Base-by-base conservation (phyloP, 2,113 vertebrate species). In the Actinemys pallida region DNA sequence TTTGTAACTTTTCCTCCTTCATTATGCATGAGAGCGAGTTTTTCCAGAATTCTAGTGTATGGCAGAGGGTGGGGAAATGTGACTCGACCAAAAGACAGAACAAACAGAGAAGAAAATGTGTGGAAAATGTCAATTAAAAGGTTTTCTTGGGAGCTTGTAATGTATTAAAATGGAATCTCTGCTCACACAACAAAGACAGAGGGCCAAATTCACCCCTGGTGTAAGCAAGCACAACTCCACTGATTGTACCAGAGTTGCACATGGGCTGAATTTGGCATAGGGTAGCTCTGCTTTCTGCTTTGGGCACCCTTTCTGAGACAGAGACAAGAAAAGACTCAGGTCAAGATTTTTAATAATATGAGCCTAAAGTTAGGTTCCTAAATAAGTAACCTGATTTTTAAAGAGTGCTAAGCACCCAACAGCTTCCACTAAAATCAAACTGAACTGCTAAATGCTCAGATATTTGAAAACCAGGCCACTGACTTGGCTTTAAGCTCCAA, bases 1-100 rank as follows among this genome's bases (percentile, higher is more conserved):
- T 91, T 94, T 95, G 86, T 87, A 96, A 94, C 92, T 95, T 95
- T 90, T 96, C 89, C 89, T 97, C 90, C 95, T 97, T 95, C 94
- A 95, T 95, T 97, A 95, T 89, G 91, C 93, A 96, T 39, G 90
- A 95, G 87, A 95, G 93, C 90, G 93, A 95, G 92, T 84, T 94
- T 96, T 97, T 95, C 95, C 96, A 97, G 94, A 2, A 0, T 80
- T 84, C 86, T 75, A 83, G 59, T 84, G 2, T 47, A 91, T 59
- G 39, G 95, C 95, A 96, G 94, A 94, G 95, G 90, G 93, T 24
- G 69, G 65, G 54, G 93, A 92, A 97, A 97, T 2, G 3, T 9
- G 1, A 91, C 81, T 97, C 87, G 65, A 96, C 54, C 84, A 59
- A 96, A 96, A 95, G 42, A 91, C 54, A 90, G 93, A 84, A 93